phyloP scores from a whole-genome alignment of 2,113 vertebrate genomes.

The Carassius gibelio region DNA sequence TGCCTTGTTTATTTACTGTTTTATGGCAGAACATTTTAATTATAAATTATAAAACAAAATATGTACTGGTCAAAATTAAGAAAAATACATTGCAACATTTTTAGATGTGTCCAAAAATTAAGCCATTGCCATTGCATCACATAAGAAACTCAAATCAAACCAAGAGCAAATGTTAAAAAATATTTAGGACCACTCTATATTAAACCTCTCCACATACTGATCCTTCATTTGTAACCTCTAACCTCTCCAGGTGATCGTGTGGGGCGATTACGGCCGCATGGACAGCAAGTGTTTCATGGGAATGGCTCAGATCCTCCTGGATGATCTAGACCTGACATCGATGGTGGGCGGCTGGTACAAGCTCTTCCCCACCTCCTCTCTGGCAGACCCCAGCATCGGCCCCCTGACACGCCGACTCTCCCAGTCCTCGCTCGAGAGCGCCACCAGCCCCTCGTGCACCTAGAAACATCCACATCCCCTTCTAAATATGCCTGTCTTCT shows the following conservation, averaged over 20 bases:
- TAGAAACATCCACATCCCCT: slow-evolving; percentile 64
- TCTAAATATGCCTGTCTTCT: slow-evolving; percentile 21
- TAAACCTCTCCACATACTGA: not conserved
- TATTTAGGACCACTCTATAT: not conserved
- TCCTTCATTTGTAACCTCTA: not conserved
- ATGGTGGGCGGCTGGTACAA: slow-evolving; percentile 92
- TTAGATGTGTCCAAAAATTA: not conserved
- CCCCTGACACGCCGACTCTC: slow-evolving; percentile 92
- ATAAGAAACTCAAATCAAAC: not conserved
- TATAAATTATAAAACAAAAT: no score
- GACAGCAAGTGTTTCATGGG: slow-evolving; percentile 99
- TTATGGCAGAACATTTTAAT: no score
- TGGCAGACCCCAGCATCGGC: slow-evolving; percentile 93
- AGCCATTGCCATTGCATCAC: not conserved
- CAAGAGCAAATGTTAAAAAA: not conserved
- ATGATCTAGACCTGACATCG: slow-evolving; percentile 93
- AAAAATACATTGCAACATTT: no score
- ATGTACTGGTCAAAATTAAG: no score
- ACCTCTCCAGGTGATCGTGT: slow-evolving; percentile 88
- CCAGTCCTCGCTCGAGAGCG: slow-evolving; percentile 97
- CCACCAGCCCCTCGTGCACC: slow-evolving; percentile 93
- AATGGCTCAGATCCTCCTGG: slow-evolving; percentile 96
- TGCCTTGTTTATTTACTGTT: not conserved
- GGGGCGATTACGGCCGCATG: slow-evolving; percentile 98
- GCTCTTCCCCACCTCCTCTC: slow-evolving; percentile 97